These are phyloP conservation scores for Meganola albula DNA, from an alignment of 2,888 invertebrate genomes.

Conservation along the genomic window DNA sequence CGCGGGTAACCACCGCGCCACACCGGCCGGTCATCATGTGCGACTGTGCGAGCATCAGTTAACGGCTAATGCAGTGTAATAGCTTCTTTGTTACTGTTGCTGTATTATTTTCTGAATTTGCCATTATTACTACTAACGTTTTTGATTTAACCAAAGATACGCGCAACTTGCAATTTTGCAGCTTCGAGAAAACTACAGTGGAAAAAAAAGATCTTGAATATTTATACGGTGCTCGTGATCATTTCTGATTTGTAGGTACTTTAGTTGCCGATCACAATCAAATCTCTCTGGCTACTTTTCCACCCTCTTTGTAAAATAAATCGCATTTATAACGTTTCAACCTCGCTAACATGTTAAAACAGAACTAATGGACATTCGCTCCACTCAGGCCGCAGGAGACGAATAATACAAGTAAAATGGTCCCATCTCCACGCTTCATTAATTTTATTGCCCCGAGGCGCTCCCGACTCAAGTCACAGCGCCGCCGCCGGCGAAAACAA, in stretches of 20 bases:
- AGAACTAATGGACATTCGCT: constrained; percentile 79
- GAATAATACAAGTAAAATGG: constrained; percentile 79
- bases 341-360: constrained; percentile 78
- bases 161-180: too few species aligned
- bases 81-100: constrained; percentile 44
- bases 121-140: background rate
- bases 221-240: constrained; percentile 46
- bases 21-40: constrained; percentile 11
- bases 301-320: constrained; percentile 73
- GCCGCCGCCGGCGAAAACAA: constrained; percentile 65
- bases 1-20: constrained; percentile 41
- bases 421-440: constrained; percentile 78
- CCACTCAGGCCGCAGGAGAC: constrained; percentile 75
- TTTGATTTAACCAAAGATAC: too few species aligned
- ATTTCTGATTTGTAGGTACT: constrained; percentile 51
- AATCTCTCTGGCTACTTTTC: constrained; percentile 69
- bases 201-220: too few species aligned
- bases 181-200: too few species aligned
- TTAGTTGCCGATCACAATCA: constrained; percentile 60
- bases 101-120: constrained; percentile 20
- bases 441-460: constrained; percentile 76
- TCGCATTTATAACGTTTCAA: constrained; percentile 78
- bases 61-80: constrained; percentile 63
- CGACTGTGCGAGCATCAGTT: constrained; percentile 47
- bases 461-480: constrained; percentile 59